Base-by-base conservation (phyloP, 2,888 invertebrate genomes). In the Sylvicola cinctus region DNA sequence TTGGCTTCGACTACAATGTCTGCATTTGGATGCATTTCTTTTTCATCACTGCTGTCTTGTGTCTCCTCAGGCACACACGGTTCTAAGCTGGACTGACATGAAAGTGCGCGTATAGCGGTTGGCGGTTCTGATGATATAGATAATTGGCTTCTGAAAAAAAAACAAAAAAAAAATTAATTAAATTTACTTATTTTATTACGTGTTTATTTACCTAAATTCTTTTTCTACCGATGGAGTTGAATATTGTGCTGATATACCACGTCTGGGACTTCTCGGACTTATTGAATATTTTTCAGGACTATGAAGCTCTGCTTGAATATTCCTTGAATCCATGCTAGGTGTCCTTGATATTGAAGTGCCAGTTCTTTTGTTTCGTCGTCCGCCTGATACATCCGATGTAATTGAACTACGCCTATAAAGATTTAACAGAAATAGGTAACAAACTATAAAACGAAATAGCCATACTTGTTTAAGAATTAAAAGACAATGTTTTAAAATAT, bases 61-160 rank as follows among this genome's bases (percentile, higher is more conserved):
- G n/a, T 25, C 26, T 35, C 58, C 45, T 58, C 58, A 8, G 51
- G 48, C n/a, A 58, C 44, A 13, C 54, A 52, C 2, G 58, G 58
- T 37, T 58, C 58, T 36, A 57, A 45, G 38, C 57, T 58, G 4
- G 57, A 56, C 40, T 58, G 58, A 3, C 56, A 56, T 3, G 58
- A 57, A 20, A 58, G 41, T 38, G 54, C 49, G 12, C 48, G 52
- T 17, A 39, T 32, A 17, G 49, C 47, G 35, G 49, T 44, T 2
- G 49, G 48, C 16, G 52, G 51, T 39, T 58, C 58, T 3, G 58
- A 58, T 37, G 56, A 58, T 3, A 58, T 53, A 0, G 58, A 58
- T 17, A 58, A 42, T 42, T 58, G 58, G 31, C 49, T 49, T 35
- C 52, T 52, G 38, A n/a, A 37, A 37, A 29, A 8, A 35, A 20